Conservation (phyloP, 2,888 invertebrate species). For the Meiosimyza decipiens region DNA sequence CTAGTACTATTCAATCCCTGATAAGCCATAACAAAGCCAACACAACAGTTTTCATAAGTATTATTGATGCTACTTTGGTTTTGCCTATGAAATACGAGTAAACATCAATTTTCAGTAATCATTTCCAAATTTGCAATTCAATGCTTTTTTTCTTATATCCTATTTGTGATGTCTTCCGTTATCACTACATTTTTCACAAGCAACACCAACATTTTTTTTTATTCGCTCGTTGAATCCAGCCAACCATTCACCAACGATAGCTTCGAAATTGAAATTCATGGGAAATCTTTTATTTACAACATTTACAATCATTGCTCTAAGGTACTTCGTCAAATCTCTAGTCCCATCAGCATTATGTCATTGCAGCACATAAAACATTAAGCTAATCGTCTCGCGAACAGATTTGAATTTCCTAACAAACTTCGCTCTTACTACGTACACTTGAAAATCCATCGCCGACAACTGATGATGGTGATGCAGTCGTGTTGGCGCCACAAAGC, state of each 20-base stretch:
- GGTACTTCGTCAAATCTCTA: constrained; percentile 22
- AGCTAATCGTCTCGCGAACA: constrained; percentile 41
- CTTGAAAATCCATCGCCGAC: constrained; percentile 10
- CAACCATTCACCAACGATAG: neutral
- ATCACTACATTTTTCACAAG: no score
- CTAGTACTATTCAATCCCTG: no score
- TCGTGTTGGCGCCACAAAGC: neutral
- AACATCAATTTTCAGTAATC: no score
- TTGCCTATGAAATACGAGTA: no score
- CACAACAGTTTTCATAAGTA: no score
- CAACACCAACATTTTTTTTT: neutral
- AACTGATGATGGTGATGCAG: constrained; percentile 13
- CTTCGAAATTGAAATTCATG: constrained; percentile 31
- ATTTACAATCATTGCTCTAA: neutral
- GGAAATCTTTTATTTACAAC: constrained; percentile 24
- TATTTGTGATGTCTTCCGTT: no score
- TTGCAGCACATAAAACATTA: constrained; percentile 39
- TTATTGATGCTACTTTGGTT: no score
- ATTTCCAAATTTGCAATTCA: no score
- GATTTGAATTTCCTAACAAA: constrained; percentile 44
- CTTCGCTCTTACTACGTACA: constrained; percentile 1
- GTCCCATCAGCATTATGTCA: constrained; percentile 35
- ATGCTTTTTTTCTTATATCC: no score
- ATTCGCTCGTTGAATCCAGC: neutral
- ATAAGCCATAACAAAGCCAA: no score